Percentiles rank a stretch among this genome's conserved stretches.
These are phyloP conservation scores for Acanthopleura granulata DNA, from an alignment of 2,888 invertebrate genomes.

Conservation along the genomic window DNA sequence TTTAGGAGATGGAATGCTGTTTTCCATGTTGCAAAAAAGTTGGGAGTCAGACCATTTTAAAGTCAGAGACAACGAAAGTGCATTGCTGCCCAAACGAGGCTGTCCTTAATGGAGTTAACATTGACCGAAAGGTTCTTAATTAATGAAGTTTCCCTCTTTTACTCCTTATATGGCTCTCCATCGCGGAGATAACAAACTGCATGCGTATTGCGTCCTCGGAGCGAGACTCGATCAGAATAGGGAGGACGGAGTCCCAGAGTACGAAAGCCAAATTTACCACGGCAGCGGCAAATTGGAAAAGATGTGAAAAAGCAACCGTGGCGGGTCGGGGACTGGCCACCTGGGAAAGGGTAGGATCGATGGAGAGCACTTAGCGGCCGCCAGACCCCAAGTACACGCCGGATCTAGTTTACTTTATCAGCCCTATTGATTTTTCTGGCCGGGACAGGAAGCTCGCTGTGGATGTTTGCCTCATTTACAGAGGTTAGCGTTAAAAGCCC, in stretches of 20 bases:
- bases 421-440: constrained; percentile 6
- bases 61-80: no score
- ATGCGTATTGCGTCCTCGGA: constrained; percentile 8
- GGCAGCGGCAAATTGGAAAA: constrained; percentile 17
- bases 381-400: background rate
- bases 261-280: constrained; percentile 1
- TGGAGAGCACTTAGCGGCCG: constrained; percentile 13
- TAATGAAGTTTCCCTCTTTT: background rate
- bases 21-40: no score
- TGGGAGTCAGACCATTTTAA: no score
- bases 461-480: constrained; percentile 16
- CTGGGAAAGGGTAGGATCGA: constrained; percentile 1
- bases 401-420: constrained; percentile 11
- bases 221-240: background rate
- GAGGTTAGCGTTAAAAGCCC: constrained; percentile 14
- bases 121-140: constrained; percentile 16
- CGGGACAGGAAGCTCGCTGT: constrained; percentile 3
- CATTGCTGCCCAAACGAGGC: background rate
- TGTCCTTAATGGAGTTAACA: constrained; percentile 14
- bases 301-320: constrained; percentile 18
- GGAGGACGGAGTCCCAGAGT: background rate
- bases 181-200: background rate
- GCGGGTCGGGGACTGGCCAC: background rate
- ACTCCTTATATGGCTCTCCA: background rate
- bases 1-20: no score